Conservation (phyloP, 2,113 vertebrate species). For the Shinisaurus crocodilurus region DNA sequence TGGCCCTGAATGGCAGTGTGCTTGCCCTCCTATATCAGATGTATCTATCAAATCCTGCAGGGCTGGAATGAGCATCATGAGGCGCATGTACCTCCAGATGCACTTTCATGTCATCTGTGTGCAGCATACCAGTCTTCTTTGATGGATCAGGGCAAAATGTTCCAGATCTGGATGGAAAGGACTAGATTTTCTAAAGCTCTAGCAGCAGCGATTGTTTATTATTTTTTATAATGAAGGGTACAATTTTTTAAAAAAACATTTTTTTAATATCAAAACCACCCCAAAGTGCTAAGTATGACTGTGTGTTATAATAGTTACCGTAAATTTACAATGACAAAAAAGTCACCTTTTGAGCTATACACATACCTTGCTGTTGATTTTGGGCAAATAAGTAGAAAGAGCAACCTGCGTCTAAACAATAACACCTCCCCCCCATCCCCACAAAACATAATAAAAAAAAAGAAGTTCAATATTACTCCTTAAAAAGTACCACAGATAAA, state of each 20-base stretch:
- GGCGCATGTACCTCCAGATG: no score
- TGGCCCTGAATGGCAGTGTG: no score
- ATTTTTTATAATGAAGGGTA: conserved; percentile 77
- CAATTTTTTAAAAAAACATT: conserved; percentile 56
- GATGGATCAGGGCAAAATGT: neutral
- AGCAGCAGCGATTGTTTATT: conserved; percentile 79
- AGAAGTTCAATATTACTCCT: conserved; percentile 74
- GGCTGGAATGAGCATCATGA: neutral
- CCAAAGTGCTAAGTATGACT: conserved; percentile 77
- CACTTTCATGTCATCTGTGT: neutral
- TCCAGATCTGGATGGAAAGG: conserved; percentile 16
- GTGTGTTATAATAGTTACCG: conserved; percentile 54
- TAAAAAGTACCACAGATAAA: conserved; percentile 80
- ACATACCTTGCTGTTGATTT: conserved; percentile 65
- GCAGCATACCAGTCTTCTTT: neutral
- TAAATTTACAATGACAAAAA: conserved; percentile 68
- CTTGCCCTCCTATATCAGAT: neutral
- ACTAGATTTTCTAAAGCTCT: conserved; percentile 57
- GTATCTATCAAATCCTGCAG: neutral
- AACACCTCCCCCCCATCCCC: conserved; percentile 7
- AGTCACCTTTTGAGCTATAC: conserved; percentile 53
- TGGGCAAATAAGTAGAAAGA: conserved; percentile 66
- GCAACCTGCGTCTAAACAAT: conserved; percentile 61
- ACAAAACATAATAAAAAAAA: conserved; percentile 9
- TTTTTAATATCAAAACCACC: conserved; percentile 75